Evolutionary conservation across 2,888 invertebrate species (phyloP), one percentile per base, ranked within the genome.

Genomic region (Drosophila cognata): DNA sequence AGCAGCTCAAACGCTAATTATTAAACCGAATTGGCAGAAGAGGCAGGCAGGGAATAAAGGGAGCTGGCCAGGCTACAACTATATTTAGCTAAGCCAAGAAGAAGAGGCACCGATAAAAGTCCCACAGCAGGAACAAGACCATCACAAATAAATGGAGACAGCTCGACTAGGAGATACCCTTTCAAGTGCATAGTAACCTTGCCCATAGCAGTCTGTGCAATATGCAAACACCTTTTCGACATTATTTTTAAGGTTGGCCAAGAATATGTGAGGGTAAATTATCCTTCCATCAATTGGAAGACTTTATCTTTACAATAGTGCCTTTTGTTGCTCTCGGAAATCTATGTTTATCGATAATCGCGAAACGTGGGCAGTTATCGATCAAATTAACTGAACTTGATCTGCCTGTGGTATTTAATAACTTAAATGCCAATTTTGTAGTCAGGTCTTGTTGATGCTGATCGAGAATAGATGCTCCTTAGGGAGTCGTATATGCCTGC

Each of bases 91-190:
- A 56, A 13, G 60, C 65, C 64, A 62, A 63, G 65, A 71, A 63
- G 65, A 71, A 71, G 64, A 72, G 66, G 59, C 79, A 53, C 79
- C 81, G 87, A 84, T 88, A 83, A 84, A 83, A 84, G 81, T 85
- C 74, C 85, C 85, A 57, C 67, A 64, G 69, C 70, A 77, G 41
- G 38, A 64, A 35, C 18, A 69, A 52, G 48, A 70, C 16, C 43
- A 66, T 33, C 60, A 82, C 48, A 25, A 0, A 25, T 4, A 4
- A 1, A 16, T 0, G 2, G 1, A 25, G 4, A 16, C 25, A 25
- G 2, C 46, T 8, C 16, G 28, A 46, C 46, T 25, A 8, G 16
- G 2, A 46, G 25, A 46, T 46, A 46, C 46, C 25, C 46, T 46
- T 8, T 46, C 8, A 16, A 25, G 4, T 1, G 5, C 5, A 21